Percentiles rank a stretch among this genome's conserved stretches.
phyloP scores from a whole-genome alignment of 2,797 vertebrate species.

The Rhabdophis nuchalis region DNA sequence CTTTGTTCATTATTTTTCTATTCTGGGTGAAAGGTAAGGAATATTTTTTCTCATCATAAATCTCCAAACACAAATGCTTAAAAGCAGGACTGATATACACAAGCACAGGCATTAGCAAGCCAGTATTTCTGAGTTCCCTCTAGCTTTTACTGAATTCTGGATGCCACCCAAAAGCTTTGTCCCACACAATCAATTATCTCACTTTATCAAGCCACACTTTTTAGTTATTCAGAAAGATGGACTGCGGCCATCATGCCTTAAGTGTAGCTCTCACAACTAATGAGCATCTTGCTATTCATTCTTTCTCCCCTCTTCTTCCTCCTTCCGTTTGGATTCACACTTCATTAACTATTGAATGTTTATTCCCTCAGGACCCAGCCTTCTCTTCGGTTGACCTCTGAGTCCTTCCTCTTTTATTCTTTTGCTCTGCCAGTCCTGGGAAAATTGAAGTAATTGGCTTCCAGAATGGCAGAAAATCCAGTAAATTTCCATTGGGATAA shows the following conservation, averaged over 20 bases:
- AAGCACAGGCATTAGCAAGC: neutral
- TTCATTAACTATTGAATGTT: conserved; percentile 45
- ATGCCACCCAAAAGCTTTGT: neutral
- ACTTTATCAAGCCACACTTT: neutral
- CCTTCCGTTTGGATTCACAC: conserved; percentile 35
- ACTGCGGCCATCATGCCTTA: neutral
- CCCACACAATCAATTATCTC: neutral
- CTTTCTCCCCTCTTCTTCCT: neutral
- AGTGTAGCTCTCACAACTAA: conserved; percentile 5
- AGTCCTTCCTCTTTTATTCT: neutral
- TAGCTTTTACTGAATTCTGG: neutral
- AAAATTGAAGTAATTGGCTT: conserved; percentile 24
- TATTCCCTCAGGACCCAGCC: conserved; percentile 22
- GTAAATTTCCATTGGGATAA: neutral
- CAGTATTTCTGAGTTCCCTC: neutral
- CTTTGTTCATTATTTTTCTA: too few species aligned
- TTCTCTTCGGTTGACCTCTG: conserved; percentile 40
- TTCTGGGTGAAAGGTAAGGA: too few species aligned
- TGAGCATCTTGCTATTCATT: conserved; percentile 32
- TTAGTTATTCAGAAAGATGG: neutral
- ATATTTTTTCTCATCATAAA: neutral
- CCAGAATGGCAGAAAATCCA: neutral
- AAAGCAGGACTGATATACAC: neutral
- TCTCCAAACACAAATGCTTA: neutral
- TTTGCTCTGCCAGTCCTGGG: conserved; percentile 8